These are phyloP conservation scores for Melitaea athalia DNA, from an alignment of 2,888 invertebrate genomes.

Conservation along the genomic window DNA sequence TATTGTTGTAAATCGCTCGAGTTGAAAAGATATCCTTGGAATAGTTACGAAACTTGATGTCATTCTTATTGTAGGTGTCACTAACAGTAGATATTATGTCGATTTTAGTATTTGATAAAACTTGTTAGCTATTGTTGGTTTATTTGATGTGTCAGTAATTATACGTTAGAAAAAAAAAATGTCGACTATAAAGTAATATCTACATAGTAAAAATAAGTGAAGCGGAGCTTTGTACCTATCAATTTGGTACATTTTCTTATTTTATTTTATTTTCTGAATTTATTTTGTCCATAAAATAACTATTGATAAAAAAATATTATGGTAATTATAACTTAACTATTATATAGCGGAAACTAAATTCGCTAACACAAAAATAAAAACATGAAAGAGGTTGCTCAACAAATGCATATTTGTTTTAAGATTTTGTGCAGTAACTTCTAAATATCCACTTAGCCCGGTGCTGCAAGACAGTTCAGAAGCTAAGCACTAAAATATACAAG, in stretches of 20 bases:
- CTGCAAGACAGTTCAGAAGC: slow-evolving; percentile 6
- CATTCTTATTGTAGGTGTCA: slow-evolving; percentile 21
- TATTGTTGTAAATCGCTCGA: slow-evolving; percentile 64
- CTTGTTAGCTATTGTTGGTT: slow-evolving; percentile 3
- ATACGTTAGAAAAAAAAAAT: too few species aligned
- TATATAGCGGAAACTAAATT: not conserved
- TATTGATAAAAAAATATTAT: not conserved
- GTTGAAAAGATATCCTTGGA: slow-evolving; percentile 62
- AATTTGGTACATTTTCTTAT: too few species aligned
- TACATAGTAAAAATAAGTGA: too few species aligned
- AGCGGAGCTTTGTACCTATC: too few species aligned
- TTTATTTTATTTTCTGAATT: not conserved
- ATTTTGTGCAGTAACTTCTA: slow-evolving; percentile 4
- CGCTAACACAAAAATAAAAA: slow-evolving; percentile 3
- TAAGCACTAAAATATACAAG: slow-evolving; percentile 20
- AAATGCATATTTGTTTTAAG: not conserved
- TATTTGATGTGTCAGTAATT: too few species aligned
- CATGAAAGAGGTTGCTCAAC: not conserved
- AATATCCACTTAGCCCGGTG: slow-evolving; percentile 12
- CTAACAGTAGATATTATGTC: slow-evolving; percentile 24
- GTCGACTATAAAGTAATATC: too few species aligned
- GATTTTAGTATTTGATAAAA: not conserved
- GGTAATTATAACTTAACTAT: too few species aligned
- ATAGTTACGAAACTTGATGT: slow-evolving; percentile 40
- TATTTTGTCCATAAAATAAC: too few species aligned